phyloP scores from a whole-genome alignment of 2,888 invertebrate species.

The Cybosia mesomella region DNA sequence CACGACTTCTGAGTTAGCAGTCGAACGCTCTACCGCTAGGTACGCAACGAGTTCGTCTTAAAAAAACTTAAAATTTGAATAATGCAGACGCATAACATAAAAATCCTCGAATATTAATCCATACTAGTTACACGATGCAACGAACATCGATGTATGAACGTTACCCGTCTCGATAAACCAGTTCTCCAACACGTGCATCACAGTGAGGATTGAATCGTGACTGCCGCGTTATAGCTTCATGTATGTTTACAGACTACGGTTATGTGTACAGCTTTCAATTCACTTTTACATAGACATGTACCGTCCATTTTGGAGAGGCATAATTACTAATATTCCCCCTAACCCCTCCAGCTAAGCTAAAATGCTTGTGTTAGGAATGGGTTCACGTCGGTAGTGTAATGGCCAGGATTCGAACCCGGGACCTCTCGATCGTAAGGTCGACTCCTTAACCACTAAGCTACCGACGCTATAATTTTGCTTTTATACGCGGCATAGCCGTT shows the following conservation, averaged over 20 bases:
- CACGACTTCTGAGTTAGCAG: too few species aligned
- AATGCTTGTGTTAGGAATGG: too few species aligned
- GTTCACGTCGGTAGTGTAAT: too few species aligned
- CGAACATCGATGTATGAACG: slow-evolving; percentile 5
- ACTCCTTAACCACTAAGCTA: too few species aligned
- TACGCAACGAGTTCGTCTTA: too few species aligned
- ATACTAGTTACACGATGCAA: slow-evolving; percentile 13
- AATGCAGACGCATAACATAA: neutral
- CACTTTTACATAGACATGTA: slow-evolving; percentile 23
- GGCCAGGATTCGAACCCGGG: too few species aligned
- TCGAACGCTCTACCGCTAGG: too few species aligned
- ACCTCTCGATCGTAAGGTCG: too few species aligned
- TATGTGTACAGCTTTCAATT: slow-evolving; percentile 39
- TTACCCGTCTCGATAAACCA: slow-evolving; percentile 51
- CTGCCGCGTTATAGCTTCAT: slow-evolving; percentile 63
- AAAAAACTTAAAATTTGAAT: too few species aligned
- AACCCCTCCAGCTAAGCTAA: too few species aligned
- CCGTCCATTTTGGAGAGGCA: neutral
- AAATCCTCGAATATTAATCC: slow-evolving; percentile 1
- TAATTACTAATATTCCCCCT: neutral
- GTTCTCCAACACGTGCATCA: slow-evolving; percentile 69
- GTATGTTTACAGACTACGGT: slow-evolving; percentile 29
- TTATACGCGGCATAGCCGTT: too few species aligned
- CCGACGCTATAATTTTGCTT: too few species aligned
- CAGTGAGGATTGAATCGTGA: slow-evolving; percentile 65